Percentiles rank a stretch among this genome's conserved stretches.
phyloP scores from a whole-genome alignment of 2,888 invertebrate species.

The Acrobasis suavella region DNA sequence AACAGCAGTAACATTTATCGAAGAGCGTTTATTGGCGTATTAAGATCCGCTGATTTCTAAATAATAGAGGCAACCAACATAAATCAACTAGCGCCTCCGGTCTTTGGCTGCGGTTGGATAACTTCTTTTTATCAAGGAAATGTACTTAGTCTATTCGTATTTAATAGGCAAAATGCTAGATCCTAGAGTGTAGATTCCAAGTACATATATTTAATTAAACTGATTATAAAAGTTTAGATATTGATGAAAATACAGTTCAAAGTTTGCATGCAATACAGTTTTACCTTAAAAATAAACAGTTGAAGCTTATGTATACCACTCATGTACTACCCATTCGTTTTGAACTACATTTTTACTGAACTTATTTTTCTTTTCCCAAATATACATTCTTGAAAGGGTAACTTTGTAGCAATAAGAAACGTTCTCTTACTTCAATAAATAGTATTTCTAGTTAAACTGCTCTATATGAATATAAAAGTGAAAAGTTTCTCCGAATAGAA shows the following conservation, averaged over 20 bases:
- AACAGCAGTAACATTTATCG: constrained; percentile 34
- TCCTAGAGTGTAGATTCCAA: background rate
- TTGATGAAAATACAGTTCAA: too few species aligned
- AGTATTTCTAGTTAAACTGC: background rate
- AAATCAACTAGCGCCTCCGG: constrained; percentile 58
- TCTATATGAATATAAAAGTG: background rate
- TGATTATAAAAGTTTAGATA: too few species aligned
- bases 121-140: constrained; percentile 43
- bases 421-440: too few species aligned
- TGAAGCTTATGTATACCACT: too few species aligned
- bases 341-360: too few species aligned
- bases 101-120: constrained; percentile 41
- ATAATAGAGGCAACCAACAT: constrained; percentile 53
- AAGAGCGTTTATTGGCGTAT: constrained; percentile 44
- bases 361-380: too few species aligned
- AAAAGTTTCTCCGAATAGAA: background rate
- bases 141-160: constrained; percentile 35
- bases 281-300: too few species aligned
- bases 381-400: too few species aligned
- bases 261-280: too few species aligned
- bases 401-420: too few species aligned
- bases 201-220: background rate
- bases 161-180: constrained; percentile 25
- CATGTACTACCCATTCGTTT: too few species aligned
- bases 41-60: constrained; percentile 60